Base-by-base conservation (phyloP, 1,140 invertebrate genomes). In the Patella vulgata region DNA sequence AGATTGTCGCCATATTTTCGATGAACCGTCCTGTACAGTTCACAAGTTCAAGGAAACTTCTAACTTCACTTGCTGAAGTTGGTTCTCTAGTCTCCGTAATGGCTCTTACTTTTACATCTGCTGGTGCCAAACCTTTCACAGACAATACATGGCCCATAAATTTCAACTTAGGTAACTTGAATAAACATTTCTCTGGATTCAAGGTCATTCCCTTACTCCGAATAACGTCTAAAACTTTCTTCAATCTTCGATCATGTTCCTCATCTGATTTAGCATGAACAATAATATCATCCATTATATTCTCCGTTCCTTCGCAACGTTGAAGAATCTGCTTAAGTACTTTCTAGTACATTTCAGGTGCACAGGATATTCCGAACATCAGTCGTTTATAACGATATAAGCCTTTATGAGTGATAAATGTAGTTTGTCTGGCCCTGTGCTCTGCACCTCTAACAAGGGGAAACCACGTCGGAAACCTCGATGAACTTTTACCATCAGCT, bases 311-410 rank as follows among this genome's bases (percentile, higher is more conserved):
- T n/a, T n/a, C n/a, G n/a, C n/a, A n/a, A n/a, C n/a, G n/a, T n/a
- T n/a, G n/a, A n/a, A n/a, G n/a, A n/a, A n/a, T n/a, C n/a, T n/a
- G n/a, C n/a, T n/a, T n/a, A n/a, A n/a, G n/a, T n/a, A n/a, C n/a
- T n/a, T 56, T 28, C 23, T 74, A 52, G 44, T 68, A 70, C 44
- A 72, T 56, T 48, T 72, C 67, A 4, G 63, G 61, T 21, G 70
- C 64, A 42, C 56, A 65, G 50, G 50, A 59, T 21, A 66, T 39
- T 5, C 64, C 70, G 57, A 74, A 74, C 40, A 62, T 73, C 4
- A 73, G 28, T 12, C 73, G n/a, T 42, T 73, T 75, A 33, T 66
- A 73, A n/a, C 70, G 43, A 27, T 59, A 69, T 0, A 68, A 27
- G 3, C 56, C 61, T 48, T 8, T 55, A 31, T 76, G 74, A 1